phyloP scores from a whole-genome alignment of 2,888 invertebrate genomes.

The Parnassius apollo region DNA sequence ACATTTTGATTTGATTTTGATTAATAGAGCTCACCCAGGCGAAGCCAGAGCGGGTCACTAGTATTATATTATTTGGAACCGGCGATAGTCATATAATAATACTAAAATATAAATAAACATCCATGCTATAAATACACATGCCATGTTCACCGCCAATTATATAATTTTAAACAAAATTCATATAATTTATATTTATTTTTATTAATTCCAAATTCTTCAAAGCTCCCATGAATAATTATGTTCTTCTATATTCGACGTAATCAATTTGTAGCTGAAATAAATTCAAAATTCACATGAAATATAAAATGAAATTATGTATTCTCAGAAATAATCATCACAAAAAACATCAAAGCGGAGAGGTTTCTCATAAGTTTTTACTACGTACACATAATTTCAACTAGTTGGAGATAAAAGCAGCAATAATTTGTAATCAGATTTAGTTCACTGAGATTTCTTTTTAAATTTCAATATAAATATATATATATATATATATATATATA shows the following conservation, averaged over 20 bases:
- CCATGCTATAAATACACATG: conserved; percentile 44
- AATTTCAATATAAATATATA: background rate
- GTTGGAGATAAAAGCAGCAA: background rate
- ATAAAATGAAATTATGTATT: too few species aligned
- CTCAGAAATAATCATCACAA: too few species aligned
- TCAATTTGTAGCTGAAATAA: conserved; percentile 48
- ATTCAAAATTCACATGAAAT: background rate
- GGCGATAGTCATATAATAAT: conserved; percentile 48
- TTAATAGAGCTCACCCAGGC: too few species aligned
- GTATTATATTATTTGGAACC: conserved; percentile 41
- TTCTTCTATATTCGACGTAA: conserved; percentile 40
- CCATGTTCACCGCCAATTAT: conserved; percentile 39
- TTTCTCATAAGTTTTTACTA: too few species aligned
- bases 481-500: too few species aligned
- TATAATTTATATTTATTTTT: conserved; percentile 39
- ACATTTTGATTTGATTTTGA: too few species aligned
- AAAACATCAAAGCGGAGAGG: too few species aligned
- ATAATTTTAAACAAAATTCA: conserved; percentile 48
- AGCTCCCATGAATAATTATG: conserved; percentile 38
- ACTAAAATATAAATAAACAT: conserved; percentile 45
- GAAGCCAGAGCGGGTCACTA: too few species aligned
- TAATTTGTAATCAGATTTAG: background rate
- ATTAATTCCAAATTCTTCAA: conserved; percentile 39
- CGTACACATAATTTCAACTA: background rate
- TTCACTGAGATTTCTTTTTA: background rate